Conservation (phyloP, 37 sponge, comb jelly and placozoan genomes). For the Beroe forskalii region DNA sequence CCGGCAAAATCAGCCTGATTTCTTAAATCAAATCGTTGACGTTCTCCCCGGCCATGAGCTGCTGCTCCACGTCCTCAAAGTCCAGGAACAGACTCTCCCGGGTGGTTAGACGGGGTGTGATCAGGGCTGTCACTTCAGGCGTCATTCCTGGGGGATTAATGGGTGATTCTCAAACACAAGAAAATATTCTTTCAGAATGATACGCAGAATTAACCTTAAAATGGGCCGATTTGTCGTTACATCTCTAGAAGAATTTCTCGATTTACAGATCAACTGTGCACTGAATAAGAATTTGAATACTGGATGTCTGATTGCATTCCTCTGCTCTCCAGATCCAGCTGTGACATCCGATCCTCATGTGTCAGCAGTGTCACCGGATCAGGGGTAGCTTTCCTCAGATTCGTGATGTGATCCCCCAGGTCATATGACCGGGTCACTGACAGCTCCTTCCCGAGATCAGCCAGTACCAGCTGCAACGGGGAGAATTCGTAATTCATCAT, state of each 20-base stretch:
- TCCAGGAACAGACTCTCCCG: slow-evolving; percentile 54
- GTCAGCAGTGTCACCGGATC: slow-evolving; percentile 52
- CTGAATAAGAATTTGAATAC: no score
- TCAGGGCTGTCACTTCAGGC: neutral
- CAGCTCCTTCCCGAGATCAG: slow-evolving; percentile 6
- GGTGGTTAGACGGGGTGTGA: slow-evolving; percentile 49
- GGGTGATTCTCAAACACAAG: no score
- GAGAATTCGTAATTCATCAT: no score
- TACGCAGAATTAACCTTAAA: no score
- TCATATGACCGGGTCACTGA: neutral
- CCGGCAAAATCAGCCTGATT: no score
- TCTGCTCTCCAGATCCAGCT: slow-evolving; percentile 61
- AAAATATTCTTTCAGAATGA: no score
- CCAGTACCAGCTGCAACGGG: neutral
- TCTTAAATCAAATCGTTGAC: neutral
- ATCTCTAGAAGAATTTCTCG: no score
- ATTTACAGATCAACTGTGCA: no score
- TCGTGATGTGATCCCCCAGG: slow-evolving; percentile 21
- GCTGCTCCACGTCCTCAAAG: slow-evolving; percentile 54
- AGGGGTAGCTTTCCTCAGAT: slow-evolving; percentile 1
- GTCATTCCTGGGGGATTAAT: neutral
- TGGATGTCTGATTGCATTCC: no score
- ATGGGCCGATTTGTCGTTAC: no score
- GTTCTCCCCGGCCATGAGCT: slow-evolving; percentile 50
- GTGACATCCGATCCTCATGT: slow-evolving; percentile 48